Conservation (phyloP, 2,113 vertebrate species). For the Tursiops truncatus region DNA sequence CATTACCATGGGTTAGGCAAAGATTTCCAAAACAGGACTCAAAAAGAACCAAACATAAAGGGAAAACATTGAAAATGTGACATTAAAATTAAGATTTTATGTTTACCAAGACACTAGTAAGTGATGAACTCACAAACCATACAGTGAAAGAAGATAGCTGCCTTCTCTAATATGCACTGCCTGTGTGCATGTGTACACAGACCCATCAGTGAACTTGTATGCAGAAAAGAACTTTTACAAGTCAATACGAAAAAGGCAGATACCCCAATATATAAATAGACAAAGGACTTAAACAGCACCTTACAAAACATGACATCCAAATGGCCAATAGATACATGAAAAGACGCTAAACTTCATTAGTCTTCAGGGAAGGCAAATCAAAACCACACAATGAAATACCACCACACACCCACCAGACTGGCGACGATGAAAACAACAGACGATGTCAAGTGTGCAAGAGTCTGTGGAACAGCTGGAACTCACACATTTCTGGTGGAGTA, state of each 20-base stretch:
- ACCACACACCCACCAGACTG: neutral
- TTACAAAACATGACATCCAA: neutral
- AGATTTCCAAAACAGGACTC: neutral
- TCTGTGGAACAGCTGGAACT: neutral
- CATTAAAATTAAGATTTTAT: neutral
- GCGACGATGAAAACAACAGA: neutral
- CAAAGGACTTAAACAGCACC: neutral
- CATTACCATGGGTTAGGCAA: neutral
- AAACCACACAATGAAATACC: neutral
- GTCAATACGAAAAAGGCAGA: neutral
- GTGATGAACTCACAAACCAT: neutral
- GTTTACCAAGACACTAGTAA: neutral
- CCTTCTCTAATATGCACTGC: neutral
- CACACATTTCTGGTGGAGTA: neutral
- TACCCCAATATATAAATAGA: neutral
- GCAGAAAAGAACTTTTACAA: neutral
- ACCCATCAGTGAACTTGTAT: neutral
- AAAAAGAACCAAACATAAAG: neutral
- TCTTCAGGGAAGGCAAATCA: neutral
- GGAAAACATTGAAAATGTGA: neutral
- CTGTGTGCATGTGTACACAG: neutral
- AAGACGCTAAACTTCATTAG: neutral
- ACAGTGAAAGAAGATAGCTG: neutral
- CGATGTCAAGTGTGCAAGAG: neutral
- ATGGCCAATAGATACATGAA: neutral